Base-by-base conservation (phyloP, 2,888 invertebrate species). In the Torymus aiolomorphi region DNA sequence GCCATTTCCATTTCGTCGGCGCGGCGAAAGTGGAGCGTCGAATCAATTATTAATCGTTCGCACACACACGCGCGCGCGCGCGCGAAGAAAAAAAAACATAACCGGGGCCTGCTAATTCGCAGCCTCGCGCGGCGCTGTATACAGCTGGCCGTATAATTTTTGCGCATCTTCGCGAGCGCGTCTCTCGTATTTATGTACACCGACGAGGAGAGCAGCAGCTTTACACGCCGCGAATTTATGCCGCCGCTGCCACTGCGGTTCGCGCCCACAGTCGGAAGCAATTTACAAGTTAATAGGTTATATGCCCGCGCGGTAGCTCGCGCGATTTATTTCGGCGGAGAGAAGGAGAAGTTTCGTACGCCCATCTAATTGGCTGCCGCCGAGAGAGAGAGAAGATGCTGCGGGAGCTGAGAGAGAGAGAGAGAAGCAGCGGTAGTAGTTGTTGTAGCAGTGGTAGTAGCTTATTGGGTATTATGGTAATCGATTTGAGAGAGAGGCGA, bases 231-330 rank as follows among this genome's bases (percentile, higher is more conserved):
- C 76, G 84, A 87, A 88, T 87, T 87, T 87, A 87, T 88, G 87
- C 87, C 82, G 81, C 82, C 80, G n/a, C 78, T 16, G n/a, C 70
- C 70, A 81, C 82, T 83, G 83, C 84, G 31, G 31, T 31, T 31
- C 66, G 16, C 76, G 66, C 66, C 83, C 83, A 84, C 87, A 89
- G 87, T 89, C 89, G 89, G 89, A 90, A 90, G 89, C 89, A 90
- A 90, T 90, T 90, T 90, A 90, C 89, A 89, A 90, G 89, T 89
- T 90, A 90, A 90, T 90, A 88, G 89, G 88, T 87, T 88, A 88
- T 31, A 84, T 80, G 82, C 84, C 84, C 12, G 57, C 85, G 82
- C 83, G 78, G 83, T 79, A 59, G 18, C 16, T 31, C 56, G 20
- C 24, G 81, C 83, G 83, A 84, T 84, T 84, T 84, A 84, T 84